Evolutionary conservation across 2,797 vertebrate species (phyloP).

Genomic region (Sebastes trivittatus): DNA sequence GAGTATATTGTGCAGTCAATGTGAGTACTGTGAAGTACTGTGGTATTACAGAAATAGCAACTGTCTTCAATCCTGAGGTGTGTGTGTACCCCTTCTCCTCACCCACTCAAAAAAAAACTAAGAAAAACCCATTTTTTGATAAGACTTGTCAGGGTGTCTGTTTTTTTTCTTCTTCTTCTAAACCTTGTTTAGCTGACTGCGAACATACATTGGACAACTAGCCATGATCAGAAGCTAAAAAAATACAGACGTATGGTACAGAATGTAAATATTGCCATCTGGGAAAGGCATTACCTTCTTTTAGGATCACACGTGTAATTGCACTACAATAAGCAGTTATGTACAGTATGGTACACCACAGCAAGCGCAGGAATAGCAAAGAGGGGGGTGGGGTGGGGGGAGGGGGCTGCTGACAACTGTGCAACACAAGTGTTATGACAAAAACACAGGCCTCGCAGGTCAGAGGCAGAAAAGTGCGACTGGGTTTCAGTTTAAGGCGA

Average conservation of each 20-base stretch:
- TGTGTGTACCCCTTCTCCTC: conserved; percentile 76
- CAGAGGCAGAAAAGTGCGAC: conserved; percentile 84
- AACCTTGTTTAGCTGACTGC: conserved; percentile 73
- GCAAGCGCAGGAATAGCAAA: conserved; percentile 82
- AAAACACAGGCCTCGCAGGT: conserved; percentile 70
- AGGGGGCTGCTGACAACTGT: conserved; percentile 71
- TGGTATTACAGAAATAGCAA: conserved; percentile 79
- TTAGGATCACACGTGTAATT: conserved; percentile 83
- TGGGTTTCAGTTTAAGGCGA: conserved; percentile 88
- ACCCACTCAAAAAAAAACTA: conserved; percentile 54
- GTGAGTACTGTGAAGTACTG: conserved; percentile 82
- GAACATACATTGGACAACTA: conserved; percentile 74
- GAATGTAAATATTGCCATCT: conserved; percentile 83
- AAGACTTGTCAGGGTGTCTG: conserved; percentile 78
- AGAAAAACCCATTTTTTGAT: conserved; percentile 57
- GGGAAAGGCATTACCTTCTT: conserved; percentile 82
- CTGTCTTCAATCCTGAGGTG: conserved; percentile 88
- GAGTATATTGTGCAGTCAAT: conserved; percentile 92
- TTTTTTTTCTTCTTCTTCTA: conserved; percentile 63
- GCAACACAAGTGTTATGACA: conserved; percentile 79
- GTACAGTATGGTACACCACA: conserved; percentile 88
- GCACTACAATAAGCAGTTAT: conserved; percentile 87
- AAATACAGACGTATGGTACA: conserved; percentile 84
- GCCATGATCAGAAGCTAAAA: conserved; percentile 78
- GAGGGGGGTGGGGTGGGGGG: neutral